Base-by-base conservation (phyloP, 2,113 vertebrate genomes). In the Morone saxatilis region DNA sequence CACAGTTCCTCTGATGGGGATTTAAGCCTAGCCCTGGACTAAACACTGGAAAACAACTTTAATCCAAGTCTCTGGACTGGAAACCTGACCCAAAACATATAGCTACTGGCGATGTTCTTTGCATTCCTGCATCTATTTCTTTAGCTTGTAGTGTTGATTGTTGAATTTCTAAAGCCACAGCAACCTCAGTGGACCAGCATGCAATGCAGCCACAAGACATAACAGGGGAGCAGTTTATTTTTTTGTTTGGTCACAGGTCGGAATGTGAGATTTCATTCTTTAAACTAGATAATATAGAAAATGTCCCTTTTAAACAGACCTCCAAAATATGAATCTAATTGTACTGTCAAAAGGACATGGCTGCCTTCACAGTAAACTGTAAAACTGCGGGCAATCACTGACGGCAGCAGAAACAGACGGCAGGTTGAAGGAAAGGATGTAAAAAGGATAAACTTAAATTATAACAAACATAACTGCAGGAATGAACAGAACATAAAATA, bases 401-500 rank as follows among this genome's bases (percentile, higher is more conserved):
- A 67, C 62, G 53, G 19, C 1, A 17, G 41, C 61, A 78, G 19
- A 19, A 48, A 31, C 4, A 50, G 61, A 31, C 0, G 36, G 43
- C 22, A 72, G 59, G 11, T 22, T 47, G 45, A 75, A 57, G 48
- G 70, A 17, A 74, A 57, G 4, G 1, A 43, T 50, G 0, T 22
- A n/a, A 48, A 11, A 31, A 25, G 20, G 12, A 41, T 14, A 14
- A 36, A 62, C 3, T 45, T 12, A 16, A 59, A 43, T 5, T 0
- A 4, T 2, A 41, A 65, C 75, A 65, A 50, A n/a, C 67, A 54
- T n/a, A 65, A 68, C 70, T 38, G 41, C 68, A 75, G 76, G 71
- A 74, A 76, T 62, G 71, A 56, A 59, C 14, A 65, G 40, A 73
- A 20, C 87, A 84, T 61, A 60, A 66, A 3, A 36, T 2, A 60